A percentile compares a stretch with the other conserved stretches of the same genome.
phyloP scores from a whole-genome alignment of 2,888 invertebrate genomes.

The Napeogenes sylphis region DNA sequence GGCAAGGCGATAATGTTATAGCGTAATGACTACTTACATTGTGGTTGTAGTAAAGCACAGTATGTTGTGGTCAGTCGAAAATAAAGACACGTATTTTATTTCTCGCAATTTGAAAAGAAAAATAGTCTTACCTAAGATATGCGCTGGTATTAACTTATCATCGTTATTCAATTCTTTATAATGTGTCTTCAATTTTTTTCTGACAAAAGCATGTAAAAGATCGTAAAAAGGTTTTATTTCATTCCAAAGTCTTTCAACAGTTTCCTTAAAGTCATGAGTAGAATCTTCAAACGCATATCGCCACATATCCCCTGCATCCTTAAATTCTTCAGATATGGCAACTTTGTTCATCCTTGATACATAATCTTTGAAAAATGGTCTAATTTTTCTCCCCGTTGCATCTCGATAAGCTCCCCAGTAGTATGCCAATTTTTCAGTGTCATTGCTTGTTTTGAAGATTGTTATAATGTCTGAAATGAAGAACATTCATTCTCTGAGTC shows the following conservation, averaged over 20 bases:
- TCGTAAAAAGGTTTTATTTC: conserved; percentile 81
- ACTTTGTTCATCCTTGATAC: conserved; percentile 80
- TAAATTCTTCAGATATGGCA: conserved; percentile 73
- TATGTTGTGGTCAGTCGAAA: too few species aligned
- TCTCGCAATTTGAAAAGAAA: conserved; percentile 30
- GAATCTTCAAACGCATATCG: conserved; percentile 66
- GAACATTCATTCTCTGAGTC: neutral
- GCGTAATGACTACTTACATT: too few species aligned
- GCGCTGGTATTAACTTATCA: conserved; percentile 81
- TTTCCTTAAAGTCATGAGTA: conserved; percentile 47
- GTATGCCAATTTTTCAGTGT: conserved; percentile 79
- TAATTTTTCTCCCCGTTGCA: conserved; percentile 79
- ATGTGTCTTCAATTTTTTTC: conserved; percentile 68
- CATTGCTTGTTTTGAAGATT: conserved; percentile 68
- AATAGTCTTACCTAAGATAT: conserved; percentile 78
- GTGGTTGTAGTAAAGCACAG: too few species aligned
- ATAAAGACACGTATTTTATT: too few species aligned
- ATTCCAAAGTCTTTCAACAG: conserved; percentile 73
- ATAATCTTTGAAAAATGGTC: conserved; percentile 78
- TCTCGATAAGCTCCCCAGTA: conserved; percentile 83
- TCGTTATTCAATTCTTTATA: conserved; percentile 68
- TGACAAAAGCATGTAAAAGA: conserved; percentile 80
- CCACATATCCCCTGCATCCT: conserved; percentile 71
- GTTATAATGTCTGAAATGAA: conserved; percentile 57
- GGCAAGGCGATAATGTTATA: too few species aligned